phyloP scores from a whole-genome alignment of 2,113 vertebrate species.

The Falcunculus frontatus region DNA sequence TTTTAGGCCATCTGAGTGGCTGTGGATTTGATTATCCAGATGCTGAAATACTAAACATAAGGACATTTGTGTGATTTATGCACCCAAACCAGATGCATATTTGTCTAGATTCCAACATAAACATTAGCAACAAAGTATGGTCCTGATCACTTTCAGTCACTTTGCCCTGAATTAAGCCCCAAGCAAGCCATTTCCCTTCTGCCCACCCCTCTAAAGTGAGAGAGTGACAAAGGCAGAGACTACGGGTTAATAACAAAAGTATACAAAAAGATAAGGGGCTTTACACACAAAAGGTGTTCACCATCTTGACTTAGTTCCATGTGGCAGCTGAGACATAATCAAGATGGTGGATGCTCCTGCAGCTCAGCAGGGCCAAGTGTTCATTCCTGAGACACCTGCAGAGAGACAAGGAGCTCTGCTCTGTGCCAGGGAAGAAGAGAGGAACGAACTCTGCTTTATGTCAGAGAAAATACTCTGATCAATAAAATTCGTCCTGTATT shows the following conservation, averaged over 20 bases:
- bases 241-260: not conserved
- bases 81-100: not conserved
- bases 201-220: not conserved
- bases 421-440: not conserved
- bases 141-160: not conserved
- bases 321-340: rapidly evolving
- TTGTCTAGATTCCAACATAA: not conserved
- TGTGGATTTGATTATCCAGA: not conserved
- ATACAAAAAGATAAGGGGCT: not conserved
- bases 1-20: not conserved
- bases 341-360: not conserved
- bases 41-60: not conserved
- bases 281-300: not conserved
- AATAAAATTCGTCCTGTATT: not conserved
- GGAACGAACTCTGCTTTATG: not conserved
- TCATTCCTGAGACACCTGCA: not conserved
- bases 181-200: not conserved
- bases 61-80: not conserved
- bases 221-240: not conserved
- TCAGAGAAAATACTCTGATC: not conserved
- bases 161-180: not conserved
- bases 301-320: rapidly evolving
- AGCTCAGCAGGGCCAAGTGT: not conserved
- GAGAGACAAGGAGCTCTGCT: not conserved
- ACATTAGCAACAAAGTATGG: not conserved